A percentile compares a stretch with the other conserved stretches of the same genome.
These are phyloP conservation scores for Denticeps clupeoides DNA, from an alignment of 2,797 vertebrate species.

Conservation along the genomic window DNA sequence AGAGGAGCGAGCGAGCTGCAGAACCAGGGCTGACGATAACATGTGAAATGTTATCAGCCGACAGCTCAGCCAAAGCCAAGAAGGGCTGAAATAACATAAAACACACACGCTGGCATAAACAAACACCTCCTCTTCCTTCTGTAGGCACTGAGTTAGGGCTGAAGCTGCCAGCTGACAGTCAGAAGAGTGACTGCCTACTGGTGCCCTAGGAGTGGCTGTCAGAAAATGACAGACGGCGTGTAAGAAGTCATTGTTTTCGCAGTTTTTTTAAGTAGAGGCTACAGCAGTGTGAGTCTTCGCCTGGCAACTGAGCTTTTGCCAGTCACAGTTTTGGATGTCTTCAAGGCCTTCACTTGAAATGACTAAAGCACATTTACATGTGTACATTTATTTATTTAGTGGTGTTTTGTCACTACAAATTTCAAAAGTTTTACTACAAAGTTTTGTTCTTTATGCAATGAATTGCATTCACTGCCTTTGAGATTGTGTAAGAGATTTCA, in stretches of 20 bases:
- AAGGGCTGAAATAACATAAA: too few relatives aligned
- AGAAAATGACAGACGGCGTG: slow-evolving; percentile 26
- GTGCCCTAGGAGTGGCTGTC: slow-evolving; percentile 25
- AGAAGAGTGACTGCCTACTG: slow-evolving; percentile 11
- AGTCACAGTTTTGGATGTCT: too few relatives aligned
- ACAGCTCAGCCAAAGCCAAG: too few relatives aligned
- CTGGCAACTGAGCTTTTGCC: slow-evolving; percentile 21
- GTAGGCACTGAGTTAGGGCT: neutral
- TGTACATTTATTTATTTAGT: slow-evolving; percentile 10
- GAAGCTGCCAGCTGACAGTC: neutral
- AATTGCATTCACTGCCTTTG: neutral
- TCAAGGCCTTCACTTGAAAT: too few relatives aligned
- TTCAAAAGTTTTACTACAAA: neutral
- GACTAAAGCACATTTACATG: too few relatives aligned
- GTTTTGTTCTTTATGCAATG: slow-evolving; percentile 5
- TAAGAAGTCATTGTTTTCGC: slow-evolving; percentile 30
- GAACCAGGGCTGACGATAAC: too few relatives aligned
- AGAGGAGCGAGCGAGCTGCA: neutral
- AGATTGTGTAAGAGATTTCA: too few relatives aligned
- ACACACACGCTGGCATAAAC: neutral
- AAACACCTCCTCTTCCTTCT: neutral
- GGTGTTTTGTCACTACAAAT: slow-evolving; percentile 14
- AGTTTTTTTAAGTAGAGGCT: slow-evolving; percentile 17
- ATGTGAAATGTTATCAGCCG: too few relatives aligned
- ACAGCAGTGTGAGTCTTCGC: slow-evolving; percentile 20